Percentiles rank a stretch among this genome's conserved stretches.
phyloP scores from a whole-genome alignment of 2,888 invertebrate species.

The Papilio elwesi region DNA sequence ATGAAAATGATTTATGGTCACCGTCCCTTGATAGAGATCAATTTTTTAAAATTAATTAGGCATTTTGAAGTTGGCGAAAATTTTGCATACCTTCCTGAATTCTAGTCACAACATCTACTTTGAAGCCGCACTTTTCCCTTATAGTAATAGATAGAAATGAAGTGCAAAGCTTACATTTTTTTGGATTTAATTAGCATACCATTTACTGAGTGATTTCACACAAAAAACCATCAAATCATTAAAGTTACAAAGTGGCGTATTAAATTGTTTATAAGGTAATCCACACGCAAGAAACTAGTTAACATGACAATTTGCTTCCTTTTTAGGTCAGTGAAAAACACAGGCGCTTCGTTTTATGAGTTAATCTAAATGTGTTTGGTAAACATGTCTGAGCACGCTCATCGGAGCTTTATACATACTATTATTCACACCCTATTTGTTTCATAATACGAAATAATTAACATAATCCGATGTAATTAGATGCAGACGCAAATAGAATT shows the following conservation, averaged over 20 bases:
- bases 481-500: conserved; percentile 25
- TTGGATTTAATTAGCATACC: too few species aligned
- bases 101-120: too few species aligned
- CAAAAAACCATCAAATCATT: background rate
- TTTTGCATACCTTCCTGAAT: too few species aligned
- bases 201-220: too few species aligned
- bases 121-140: too few species aligned
- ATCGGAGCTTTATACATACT: conserved; percentile 2
- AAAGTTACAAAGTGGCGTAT: background rate
- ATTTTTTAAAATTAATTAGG: too few species aligned
- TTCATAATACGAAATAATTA: conserved; percentile 22
- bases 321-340: conserved; percentile 15
- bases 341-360: background rate
- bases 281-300: background rate
- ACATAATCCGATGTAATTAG: conserved; percentile 35
- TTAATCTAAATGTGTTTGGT: conserved; percentile 16
- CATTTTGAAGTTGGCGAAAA: too few species aligned
- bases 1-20: too few species aligned
- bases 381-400: conserved; percentile 7
- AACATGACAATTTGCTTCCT: background rate
- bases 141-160: too few species aligned
- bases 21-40: too few species aligned
- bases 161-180: too few species aligned
- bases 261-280: background rate
- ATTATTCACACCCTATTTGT: conserved; percentile 24